Evolutionary conservation across 2,113 vertebrate genomes (phyloP).

Genomic region (Leucopsar rothschildi): DNA sequence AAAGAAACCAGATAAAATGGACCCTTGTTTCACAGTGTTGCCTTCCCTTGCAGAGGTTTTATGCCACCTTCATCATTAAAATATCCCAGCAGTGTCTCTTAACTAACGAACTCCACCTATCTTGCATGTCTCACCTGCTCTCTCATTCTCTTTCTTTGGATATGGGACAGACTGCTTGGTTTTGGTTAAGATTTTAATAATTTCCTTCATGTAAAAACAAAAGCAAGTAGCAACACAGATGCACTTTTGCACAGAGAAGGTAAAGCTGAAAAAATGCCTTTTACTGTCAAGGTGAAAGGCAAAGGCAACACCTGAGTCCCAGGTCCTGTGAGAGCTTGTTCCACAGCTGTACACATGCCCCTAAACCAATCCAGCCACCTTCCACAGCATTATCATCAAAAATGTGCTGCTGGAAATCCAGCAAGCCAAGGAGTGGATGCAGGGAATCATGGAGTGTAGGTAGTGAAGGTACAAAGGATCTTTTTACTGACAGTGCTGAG

Average conservation of each 20-base stretch:
- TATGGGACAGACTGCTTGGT: neutral
- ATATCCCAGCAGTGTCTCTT: neutral
- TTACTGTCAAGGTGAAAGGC: neutral
- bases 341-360: neutral
- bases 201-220: neutral
- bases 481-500: neutral
- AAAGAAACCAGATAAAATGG: constrained; percentile 63
- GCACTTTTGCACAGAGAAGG: neutral
- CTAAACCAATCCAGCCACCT: neutral
- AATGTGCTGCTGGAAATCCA: neutral
- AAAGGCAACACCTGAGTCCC: neutral
- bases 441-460: neutral
- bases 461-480: neutral
- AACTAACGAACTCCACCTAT: neutral
- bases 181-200: neutral
- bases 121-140: neutral
- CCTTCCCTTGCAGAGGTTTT: neutral
- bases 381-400: neutral
- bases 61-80: neutral
- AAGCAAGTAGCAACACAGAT: neutral
- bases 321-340: neutral
- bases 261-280: neutral
- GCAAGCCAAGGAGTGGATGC: neutral
- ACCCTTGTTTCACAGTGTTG: neutral
- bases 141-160: neutral